Evolutionary conservation across 2,888 invertebrate species (phyloP).

Genomic region (Branchellion lobata): DNA sequence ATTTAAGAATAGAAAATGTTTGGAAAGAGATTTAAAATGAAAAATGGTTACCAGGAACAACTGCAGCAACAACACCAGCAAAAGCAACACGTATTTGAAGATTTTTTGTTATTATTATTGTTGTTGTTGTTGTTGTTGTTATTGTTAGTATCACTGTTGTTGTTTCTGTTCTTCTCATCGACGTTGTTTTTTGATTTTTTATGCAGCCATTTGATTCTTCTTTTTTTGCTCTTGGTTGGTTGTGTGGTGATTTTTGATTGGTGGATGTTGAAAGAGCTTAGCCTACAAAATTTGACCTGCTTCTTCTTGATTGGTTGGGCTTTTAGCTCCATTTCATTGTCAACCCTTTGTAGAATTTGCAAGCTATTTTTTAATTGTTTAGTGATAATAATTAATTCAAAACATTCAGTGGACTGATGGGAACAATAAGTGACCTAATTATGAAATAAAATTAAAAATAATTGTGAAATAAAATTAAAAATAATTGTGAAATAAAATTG

Average conservation of each 20-base stretch:
- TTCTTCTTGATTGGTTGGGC: slow-evolving; percentile 8
- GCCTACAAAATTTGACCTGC: slow-evolving; percentile 7
- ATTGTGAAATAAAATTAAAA: no score
- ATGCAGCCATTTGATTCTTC: not conserved
- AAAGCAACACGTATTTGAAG: slow-evolving; percentile 46
- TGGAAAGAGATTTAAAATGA: not conserved
- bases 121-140: not conserved
- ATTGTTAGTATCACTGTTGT: no score
- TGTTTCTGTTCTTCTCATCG: not conserved
- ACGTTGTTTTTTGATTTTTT: not conserved
- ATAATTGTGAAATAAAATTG: no score
- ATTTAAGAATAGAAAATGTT: no score
- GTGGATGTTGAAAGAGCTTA: not conserved
- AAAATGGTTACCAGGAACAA: slow-evolving; percentile 41
- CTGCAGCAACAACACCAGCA: slow-evolving; percentile 48
- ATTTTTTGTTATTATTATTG: slow-evolving; percentile 13
- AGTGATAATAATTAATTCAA: no score
- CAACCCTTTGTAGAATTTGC: not conserved
- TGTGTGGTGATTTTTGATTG: not conserved
- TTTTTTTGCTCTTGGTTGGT: not conserved
- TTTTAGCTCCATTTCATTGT: not conserved
- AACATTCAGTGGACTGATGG: no score
- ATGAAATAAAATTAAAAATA: no score
- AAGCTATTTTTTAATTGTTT: no score
- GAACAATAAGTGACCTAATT: no score